Percentiles rank a stretch among this genome's conserved stretches.
Conservation (phyloP, 1,140 invertebrate genomes). For the Drosophila kurseongensis region DNA sequence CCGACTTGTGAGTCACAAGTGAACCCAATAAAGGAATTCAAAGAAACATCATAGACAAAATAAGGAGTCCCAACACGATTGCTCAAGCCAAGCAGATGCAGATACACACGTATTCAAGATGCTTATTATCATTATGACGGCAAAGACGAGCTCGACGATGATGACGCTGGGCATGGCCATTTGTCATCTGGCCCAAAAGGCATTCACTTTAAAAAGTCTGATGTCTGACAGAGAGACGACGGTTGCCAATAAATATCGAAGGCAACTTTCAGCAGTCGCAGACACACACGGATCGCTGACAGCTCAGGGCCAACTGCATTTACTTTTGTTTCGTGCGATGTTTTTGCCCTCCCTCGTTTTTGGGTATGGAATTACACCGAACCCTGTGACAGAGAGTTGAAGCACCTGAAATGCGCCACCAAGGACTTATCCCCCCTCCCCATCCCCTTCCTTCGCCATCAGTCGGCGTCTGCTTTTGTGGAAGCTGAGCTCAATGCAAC, state of each 20-base stretch:
- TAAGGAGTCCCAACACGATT: slow-evolving; percentile 9
- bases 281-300: slow-evolving; percentile 60
- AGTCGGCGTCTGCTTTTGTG: slow-evolving; percentile 8
- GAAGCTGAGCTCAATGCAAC: slow-evolving; percentile 48
- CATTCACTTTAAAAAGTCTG: slow-evolving; percentile 78
- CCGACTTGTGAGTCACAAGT: slow-evolving; percentile 6
- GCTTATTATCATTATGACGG: slow-evolving; percentile 43
- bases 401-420: slow-evolving; percentile 72
- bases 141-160: slow-evolving; percentile 19
- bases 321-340: slow-evolving; percentile 61
- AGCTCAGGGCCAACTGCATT: slow-evolving; percentile 82
- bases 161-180: slow-evolving; percentile 54
- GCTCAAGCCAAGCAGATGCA: slow-evolving; percentile 21
- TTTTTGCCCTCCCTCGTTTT: slow-evolving; percentile 40
- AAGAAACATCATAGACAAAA: background rate
- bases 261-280: slow-evolving; percentile 72
- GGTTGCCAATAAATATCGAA: slow-evolving; percentile 76
- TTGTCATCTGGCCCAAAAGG: slow-evolving; percentile 71
- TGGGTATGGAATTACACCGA: slow-evolving; percentile 77
- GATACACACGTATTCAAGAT: slow-evolving; percentile 24
- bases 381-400: slow-evolving; percentile 58
- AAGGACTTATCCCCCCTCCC: slow-evolving; percentile 63
- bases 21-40: slow-evolving; percentile 1
- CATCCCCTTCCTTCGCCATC: background rate
- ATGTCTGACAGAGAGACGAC: slow-evolving; percentile 58